These are phyloP conservation scores for Cosmia trapezina DNA, from an alignment of 2,888 invertebrate species.

Conservation along the genomic window DNA sequence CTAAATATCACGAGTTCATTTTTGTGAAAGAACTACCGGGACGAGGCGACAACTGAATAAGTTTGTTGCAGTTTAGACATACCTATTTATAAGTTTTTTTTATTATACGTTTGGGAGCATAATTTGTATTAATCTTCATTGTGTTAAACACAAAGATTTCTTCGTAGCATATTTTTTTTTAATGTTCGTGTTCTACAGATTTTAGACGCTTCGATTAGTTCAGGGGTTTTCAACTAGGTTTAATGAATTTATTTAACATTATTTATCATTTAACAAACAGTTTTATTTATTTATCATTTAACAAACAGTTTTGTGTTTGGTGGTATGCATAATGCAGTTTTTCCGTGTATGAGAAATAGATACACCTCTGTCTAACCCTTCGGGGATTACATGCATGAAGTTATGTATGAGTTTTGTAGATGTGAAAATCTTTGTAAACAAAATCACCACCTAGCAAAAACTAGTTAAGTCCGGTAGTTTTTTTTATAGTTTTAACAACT, in stretches of 20 bases:
- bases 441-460: background rate
- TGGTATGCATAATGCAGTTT: no score
- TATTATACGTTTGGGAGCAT: slow-evolving; percentile 11
- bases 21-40: slow-evolving; percentile 7
- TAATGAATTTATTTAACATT: no score
- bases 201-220: background rate
- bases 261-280: no score
- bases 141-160: background rate
- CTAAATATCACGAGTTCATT: slow-evolving; percentile 43
- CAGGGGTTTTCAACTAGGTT: background rate
- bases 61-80: background rate
- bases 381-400: no score
- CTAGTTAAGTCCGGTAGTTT: no score
- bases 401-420: background rate
- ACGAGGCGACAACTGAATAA: slow-evolving; percentile 13
- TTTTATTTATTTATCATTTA: no score
- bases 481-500: background rate
- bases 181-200: background rate
- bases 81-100: slow-evolving; percentile 6
- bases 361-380: no score
- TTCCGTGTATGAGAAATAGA: no score
- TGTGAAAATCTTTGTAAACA: background rate
- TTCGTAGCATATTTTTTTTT: background rate
- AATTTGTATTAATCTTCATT: slow-evolving; percentile 12
- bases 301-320: no score